Evolutionary conservation across 2,113 vertebrate species (phyloP).

Genomic region (Caranx ignobilis): DNA sequence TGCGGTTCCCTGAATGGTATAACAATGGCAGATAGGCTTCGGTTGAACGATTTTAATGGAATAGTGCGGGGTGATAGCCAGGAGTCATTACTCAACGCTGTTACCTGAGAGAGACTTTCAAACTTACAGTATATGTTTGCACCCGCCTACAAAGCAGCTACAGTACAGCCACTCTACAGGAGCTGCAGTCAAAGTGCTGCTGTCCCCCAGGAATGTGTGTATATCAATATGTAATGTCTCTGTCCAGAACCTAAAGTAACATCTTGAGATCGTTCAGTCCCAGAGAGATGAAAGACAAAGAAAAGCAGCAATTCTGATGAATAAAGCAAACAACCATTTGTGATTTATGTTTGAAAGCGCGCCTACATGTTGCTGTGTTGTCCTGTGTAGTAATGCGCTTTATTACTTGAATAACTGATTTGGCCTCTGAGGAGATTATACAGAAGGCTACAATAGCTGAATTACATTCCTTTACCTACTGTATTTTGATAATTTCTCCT

Average conservation of each 20-base stretch:
- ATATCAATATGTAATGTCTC: too few relatives aligned
- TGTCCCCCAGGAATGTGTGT: not conserved
- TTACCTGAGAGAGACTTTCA: conserved; percentile 16
- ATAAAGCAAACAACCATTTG: not conserved
- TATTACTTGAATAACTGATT: not conserved
- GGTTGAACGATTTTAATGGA: conserved; percentile 45
- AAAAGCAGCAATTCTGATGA: not conserved
- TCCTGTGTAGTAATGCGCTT: not conserved
- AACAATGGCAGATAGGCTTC: conserved; percentile 51
- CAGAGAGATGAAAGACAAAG: too few relatives aligned
- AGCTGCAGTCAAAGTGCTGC: not conserved
- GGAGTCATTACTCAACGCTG: conserved; percentile 16
- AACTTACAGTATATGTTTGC: not conserved
- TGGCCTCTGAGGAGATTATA: not conserved
- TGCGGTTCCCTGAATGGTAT: conserved; percentile 42
- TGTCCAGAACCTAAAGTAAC: not conserved
- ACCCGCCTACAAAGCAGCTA: not conserved
- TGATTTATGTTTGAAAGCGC: not conserved
- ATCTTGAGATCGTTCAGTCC: too few relatives aligned
- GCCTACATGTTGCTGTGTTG: not conserved
- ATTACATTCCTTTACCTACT: not conserved
- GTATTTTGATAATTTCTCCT: not conserved
- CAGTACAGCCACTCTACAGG: not conserved
- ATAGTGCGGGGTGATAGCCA: conserved; percentile 25
- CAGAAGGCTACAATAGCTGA: not conserved